These are phyloP conservation scores for Chelidonichthys spinosus DNA, from an alignment of 2,797 vertebrate genomes.

Conservation along the genomic window DNA sequence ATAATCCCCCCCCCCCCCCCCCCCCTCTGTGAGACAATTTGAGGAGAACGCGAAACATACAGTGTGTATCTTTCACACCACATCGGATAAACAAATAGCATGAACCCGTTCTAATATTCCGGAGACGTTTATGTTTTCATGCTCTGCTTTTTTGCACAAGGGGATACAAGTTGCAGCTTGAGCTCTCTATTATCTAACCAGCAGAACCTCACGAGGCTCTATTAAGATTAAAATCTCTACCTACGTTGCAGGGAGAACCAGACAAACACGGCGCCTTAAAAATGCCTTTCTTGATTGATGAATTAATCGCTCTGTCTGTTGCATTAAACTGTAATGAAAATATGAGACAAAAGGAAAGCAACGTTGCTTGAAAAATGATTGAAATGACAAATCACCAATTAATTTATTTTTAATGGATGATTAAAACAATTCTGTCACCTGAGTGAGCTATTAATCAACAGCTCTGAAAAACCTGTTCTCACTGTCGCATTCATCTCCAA, in stretches of 20 bases:
- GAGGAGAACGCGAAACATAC: constrained; percentile 45
- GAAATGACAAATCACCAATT: background rate
- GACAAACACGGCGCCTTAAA: background rate
- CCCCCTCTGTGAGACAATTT: constrained; percentile 57
- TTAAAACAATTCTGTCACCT: background rate
- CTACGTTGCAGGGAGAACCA: background rate
- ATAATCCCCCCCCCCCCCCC: constrained; percentile 66
- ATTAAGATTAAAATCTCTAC: constrained; percentile 8
- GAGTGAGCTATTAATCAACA: background rate
- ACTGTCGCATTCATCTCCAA: background rate
- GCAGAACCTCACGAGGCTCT: background rate
- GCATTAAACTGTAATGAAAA: background rate
- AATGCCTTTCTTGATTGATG: background rate
- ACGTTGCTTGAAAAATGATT: background rate
- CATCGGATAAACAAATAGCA: constrained; percentile 46
- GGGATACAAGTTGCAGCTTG: background rate
- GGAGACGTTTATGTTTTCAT: constrained; percentile 23
- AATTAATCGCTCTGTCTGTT: background rate
- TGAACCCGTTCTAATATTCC: constrained; percentile 21
- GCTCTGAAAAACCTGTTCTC: background rate
- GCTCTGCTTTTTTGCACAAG: background rate
- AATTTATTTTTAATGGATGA: background rate
- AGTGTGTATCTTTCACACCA: constrained; percentile 44
- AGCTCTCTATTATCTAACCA: constrained; percentile 11
- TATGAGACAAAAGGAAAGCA: background rate